Evolutionary conservation across 2,888 invertebrate species (phyloP).

Genomic region (Steinernema hermaphroditum): DNA sequence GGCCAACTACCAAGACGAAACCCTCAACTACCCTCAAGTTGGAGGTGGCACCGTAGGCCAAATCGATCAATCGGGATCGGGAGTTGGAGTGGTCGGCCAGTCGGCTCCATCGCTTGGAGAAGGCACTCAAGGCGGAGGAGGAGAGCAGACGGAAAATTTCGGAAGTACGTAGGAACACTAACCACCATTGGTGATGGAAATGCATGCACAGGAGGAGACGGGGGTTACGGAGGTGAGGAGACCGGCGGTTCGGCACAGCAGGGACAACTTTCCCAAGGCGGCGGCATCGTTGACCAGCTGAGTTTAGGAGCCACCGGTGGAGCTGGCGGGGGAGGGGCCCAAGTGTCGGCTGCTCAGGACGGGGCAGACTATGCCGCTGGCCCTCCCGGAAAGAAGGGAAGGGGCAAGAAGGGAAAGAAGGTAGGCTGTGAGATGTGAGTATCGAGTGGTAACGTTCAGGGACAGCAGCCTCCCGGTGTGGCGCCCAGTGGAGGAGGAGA

Average conservation of each 20-base stretch:
- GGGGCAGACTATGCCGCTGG: neutral
- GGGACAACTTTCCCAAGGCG: no score
- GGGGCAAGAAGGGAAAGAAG: conserved; percentile 13
- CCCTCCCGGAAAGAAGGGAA: neutral
- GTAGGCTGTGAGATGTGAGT: neutral
- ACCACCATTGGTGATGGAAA: no score
- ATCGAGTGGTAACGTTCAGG: neutral
- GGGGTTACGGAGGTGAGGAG: no score
- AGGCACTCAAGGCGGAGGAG: no score
- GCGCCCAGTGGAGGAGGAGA: neutral
- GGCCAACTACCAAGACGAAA: conserved; percentile 8
- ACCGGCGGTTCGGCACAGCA: no score
- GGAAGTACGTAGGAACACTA: no score
- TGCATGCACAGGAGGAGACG: no score
- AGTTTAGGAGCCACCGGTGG: neutral
- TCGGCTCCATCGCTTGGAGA: neutral
- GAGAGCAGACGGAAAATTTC: no score
- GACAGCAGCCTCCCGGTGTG: neutral
- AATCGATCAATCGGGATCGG: neutral
- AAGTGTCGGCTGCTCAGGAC: neutral
- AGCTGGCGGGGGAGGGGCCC: neutral
- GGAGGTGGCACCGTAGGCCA: neutral
- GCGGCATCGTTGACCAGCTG: no score
- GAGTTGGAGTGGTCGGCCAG: neutral
- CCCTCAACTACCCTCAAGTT: neutral